phyloP scores from a whole-genome alignment of 2,797 vertebrate genomes.

The Molossus molossus region DNA sequence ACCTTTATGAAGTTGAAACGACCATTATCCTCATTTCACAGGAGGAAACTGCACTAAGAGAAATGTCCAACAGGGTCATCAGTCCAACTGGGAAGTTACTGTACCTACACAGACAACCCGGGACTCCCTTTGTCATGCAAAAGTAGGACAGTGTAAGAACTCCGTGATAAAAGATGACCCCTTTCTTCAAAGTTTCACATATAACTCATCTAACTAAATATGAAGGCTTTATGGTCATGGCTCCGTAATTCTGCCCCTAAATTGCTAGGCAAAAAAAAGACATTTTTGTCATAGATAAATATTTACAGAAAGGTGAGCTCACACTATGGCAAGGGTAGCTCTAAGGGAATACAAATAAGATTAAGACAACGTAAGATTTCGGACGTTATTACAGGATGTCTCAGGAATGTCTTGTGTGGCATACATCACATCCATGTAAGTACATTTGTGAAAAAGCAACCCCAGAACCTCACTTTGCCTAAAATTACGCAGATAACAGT shows the following conservation, averaged over 20 bases:
- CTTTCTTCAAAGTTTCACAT: not conserved
- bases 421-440: not conserved
- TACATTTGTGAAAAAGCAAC: not conserved
- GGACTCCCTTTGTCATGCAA: not conserved
- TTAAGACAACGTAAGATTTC: not conserved
- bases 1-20: not conserved
- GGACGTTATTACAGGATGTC: slow-evolving; percentile 19
- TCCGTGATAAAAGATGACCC: not conserved
- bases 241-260: slow-evolving; percentile 53
- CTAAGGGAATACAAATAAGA: slow-evolving; percentile 60
- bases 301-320: slow-evolving; percentile 10
- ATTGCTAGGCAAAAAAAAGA: not conserved
- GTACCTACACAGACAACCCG: not conserved
- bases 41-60: not conserved
- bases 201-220: slow-evolving; percentile 11
- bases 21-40: not conserved
- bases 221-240: not conserved
- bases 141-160: not conserved
- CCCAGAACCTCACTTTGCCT: not conserved
- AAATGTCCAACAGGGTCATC: not conserved
- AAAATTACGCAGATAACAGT: slow-evolving; percentile 38
- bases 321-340: not conserved
- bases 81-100: not conserved
- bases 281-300: slow-evolving; percentile 40
- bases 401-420: slow-evolving; percentile 13